phyloP scores from a whole-genome alignment of 1,140 invertebrate genomes.

The Probaryconus sp. region DNA sequence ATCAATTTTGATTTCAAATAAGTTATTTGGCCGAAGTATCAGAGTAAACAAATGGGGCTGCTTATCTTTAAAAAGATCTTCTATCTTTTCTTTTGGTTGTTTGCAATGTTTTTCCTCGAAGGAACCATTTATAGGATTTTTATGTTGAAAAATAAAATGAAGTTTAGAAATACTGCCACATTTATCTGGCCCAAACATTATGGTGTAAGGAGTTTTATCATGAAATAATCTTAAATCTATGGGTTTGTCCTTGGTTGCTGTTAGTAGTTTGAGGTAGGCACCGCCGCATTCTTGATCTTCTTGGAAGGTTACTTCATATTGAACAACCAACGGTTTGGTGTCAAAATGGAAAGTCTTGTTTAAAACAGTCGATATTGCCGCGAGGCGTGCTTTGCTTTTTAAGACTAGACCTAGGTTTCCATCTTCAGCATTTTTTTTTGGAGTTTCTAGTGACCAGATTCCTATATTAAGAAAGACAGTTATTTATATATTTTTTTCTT shows the following conservation, averaged over 20 bases:
- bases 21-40: conserved; percentile 92
- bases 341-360: conserved; percentile 91
- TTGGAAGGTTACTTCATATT: conserved; percentile 93
- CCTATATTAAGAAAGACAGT: conserved; percentile 73
- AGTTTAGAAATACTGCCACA: conserved; percentile 91
- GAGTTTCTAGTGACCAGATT: conserved; percentile 87
- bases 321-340: conserved; percentile 93
- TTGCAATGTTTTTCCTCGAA: conserved; percentile 95
- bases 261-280: conserved; percentile 96
- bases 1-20: conserved; percentile 85
- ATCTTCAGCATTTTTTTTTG: conserved; percentile 85
- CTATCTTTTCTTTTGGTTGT: conserved; percentile 90
- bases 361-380: conserved; percentile 93
- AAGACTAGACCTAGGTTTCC: conserved; percentile 94
- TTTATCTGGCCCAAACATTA: conserved; percentile 99
- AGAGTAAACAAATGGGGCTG: conserved; percentile 96
- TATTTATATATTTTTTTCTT: conserved; percentile 26
- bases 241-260: conserved; percentile 81
- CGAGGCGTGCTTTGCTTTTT: conserved; percentile 97
- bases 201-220: conserved; percentile 97
- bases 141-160: conserved; percentile 98
- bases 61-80: conserved; percentile 96
- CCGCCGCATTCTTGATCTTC: conserved; percentile 99
- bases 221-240: conserved; percentile 90
- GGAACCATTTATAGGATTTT: conserved; percentile 94